Evolutionary conservation across 2,888 invertebrate species (phyloP).

Genomic region (Gymnosoma rotundatum): DNA sequence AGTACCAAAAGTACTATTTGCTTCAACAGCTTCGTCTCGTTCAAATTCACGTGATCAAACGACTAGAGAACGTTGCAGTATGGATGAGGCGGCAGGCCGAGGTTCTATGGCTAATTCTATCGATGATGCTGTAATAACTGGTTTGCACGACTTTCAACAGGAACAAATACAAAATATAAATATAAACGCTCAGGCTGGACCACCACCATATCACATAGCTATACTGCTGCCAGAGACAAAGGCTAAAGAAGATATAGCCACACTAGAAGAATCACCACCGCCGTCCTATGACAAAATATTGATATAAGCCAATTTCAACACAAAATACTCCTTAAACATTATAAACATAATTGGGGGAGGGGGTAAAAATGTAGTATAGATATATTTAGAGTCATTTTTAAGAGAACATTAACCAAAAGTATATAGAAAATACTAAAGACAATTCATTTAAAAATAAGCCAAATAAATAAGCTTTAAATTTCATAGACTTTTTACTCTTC

Average conservation of each 20-base stretch:
- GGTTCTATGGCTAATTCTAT: constrained; percentile 71
- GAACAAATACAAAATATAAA: constrained; percentile 68
- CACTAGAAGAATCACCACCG: constrained; percentile 85
- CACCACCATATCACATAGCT: constrained; percentile 93
- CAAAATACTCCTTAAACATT: not conserved
- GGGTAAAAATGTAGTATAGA: not conserved
- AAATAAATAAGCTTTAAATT: not conserved
- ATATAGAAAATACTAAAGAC: not conserved
- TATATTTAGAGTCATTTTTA: not conserved
- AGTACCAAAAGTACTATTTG: constrained; percentile 81
- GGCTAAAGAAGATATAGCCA: constrained; percentile 71
- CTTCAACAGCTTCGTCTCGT: constrained; percentile 72
- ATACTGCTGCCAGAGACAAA: constrained; percentile 86
- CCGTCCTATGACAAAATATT: constrained; percentile 90
- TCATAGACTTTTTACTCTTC: not conserved
- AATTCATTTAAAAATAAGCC: not conserved
- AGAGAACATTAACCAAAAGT: no score
- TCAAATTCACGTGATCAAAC: constrained; percentile 71
- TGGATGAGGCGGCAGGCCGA: constrained; percentile 57
- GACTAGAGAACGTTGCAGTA: constrained; percentile 71
- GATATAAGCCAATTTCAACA: constrained; percentile 83
- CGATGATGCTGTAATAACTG: constrained; percentile 72
- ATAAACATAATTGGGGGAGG: not conserved
- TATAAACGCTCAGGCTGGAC: constrained; percentile 79
- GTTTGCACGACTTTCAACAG: constrained; percentile 61